A percentile compares a stretch with the other conserved stretches of the same genome.
These are phyloP conservation scores for Alsophila aescularia DNA, from an alignment of 2,888 invertebrate genomes.

Conservation along the genomic window DNA sequence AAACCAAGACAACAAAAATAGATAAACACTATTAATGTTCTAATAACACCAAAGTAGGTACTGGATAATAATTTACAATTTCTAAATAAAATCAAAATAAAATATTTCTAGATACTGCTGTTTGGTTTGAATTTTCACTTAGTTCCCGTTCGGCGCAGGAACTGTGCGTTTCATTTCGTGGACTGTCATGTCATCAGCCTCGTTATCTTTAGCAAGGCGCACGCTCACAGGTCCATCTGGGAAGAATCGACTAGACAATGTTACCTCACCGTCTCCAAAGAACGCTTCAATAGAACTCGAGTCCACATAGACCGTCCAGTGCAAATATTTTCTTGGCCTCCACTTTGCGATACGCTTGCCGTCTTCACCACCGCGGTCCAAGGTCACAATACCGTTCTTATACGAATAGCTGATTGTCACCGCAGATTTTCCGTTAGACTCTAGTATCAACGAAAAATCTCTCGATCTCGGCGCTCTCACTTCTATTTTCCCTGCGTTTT, in stretches of 20 bases:
- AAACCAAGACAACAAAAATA: too few species aligned
- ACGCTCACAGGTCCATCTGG: conserved; percentile 46
- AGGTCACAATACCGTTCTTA: conserved; percentile 46
- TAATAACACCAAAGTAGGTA: too few species aligned
- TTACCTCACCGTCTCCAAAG: conserved; percentile 61
- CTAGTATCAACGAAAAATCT: conserved; percentile 54
- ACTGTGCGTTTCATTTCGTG: conserved; percentile 50
- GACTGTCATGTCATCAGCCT: conserved; percentile 40
- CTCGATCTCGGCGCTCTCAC: conserved; percentile 40
- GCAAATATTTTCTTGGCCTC: conserved; percentile 47
- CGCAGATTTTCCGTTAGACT: conserved; percentile 42
- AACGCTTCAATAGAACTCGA: conserved; percentile 67
- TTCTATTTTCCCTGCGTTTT: conserved; percentile 61
- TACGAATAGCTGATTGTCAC: conserved; percentile 56
- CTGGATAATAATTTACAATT: too few species aligned
- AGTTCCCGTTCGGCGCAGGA: background rate
- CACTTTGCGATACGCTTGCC: conserved; percentile 61
- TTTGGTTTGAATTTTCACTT: background rate
- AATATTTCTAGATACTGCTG: background rate
- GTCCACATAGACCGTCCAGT: conserved; percentile 58
- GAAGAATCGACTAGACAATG: conserved; percentile 66
- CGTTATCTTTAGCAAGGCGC: conserved; percentile 38
- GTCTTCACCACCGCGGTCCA: conserved; percentile 66
- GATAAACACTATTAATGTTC: too few species aligned
- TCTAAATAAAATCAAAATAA: too few species aligned